Percentiles rank a stretch among this genome's conserved stretches.
These are phyloP conservation scores for Zaprionus lachaisei DNA, from an alignment of 1,140 invertebrate genomes.

Conservation along the genomic window DNA sequence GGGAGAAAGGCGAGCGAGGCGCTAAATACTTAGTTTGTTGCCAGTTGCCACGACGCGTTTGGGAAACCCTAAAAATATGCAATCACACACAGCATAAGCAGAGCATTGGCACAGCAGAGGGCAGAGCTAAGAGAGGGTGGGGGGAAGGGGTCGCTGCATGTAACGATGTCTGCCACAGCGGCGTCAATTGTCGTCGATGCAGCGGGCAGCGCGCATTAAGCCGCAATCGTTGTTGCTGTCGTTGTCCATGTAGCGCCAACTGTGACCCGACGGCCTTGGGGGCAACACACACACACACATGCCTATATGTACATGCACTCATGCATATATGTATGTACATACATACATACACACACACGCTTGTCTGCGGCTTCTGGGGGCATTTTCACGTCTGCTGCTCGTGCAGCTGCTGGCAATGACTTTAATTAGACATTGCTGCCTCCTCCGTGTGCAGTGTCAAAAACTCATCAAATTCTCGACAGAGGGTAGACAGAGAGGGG, in stretches of 20 bases:
- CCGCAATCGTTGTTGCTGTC: slow-evolving; percentile 18
- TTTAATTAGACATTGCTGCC: slow-evolving; percentile 63
- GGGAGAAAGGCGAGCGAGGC: slow-evolving; percentile 24
- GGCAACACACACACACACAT: slow-evolving; percentile 13
- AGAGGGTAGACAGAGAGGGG: not conserved
- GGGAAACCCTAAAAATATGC: slow-evolving; percentile 75
- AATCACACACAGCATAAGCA: not conserved
- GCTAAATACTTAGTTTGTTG: slow-evolving; percentile 72
- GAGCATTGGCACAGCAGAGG: not conserved
- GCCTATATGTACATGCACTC: not conserved
- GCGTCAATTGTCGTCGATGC: slow-evolving; percentile 52
- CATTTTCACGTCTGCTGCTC: slow-evolving; percentile 5
- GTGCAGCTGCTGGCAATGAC: slow-evolving; percentile 74
- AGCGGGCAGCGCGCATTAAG: slow-evolving; percentile 61
- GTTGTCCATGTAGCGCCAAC: slow-evolving; percentile 73
- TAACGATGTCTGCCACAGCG: slow-evolving; percentile 39
- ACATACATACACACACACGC: not conserved
- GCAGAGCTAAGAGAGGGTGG: not conserved
- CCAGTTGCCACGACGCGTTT: slow-evolving; percentile 21
- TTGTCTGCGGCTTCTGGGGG: slow-evolving; percentile 21
- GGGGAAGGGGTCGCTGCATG: slow-evolving; percentile 36
- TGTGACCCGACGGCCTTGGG: slow-evolving; percentile 68
- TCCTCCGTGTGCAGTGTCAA: slow-evolving; percentile 28
- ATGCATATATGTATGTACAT: not conserved
- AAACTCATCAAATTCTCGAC: slow-evolving; percentile 55